Evolutionary conservation across 2,888 invertebrate species (phyloP).

Genomic region (Caradrina clavipalpis): DNA sequence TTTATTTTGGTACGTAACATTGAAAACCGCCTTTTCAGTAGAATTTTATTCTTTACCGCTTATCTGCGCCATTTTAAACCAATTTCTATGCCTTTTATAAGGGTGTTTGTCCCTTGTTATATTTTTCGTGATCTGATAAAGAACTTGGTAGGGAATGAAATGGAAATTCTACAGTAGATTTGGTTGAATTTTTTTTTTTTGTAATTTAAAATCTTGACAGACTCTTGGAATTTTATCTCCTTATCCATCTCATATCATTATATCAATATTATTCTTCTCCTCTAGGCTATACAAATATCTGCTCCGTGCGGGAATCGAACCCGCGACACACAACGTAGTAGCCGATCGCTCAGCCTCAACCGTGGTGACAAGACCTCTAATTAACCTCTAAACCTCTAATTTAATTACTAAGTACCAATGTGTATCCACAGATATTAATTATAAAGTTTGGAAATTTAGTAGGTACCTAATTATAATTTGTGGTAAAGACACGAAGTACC

Average conservation of each 20-base stretch:
- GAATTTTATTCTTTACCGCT: background rate
- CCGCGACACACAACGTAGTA: too few species aligned
- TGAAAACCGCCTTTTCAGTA: background rate
- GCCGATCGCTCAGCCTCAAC: too few species aligned
- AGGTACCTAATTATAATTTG: background rate
- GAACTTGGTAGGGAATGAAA: background rate
- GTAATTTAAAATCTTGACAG: too few species aligned
- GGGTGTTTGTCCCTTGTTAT: constrained; percentile 1
- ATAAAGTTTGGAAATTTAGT: background rate
- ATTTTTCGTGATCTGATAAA: background rate
- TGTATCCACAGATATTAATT: background rate
- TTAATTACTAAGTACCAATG: background rate
- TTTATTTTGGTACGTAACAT: background rate
- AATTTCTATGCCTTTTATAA: background rate
- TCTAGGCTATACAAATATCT: too few species aligned
- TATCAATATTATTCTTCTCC: too few species aligned
- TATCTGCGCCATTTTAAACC: background rate
- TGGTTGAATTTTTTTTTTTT: background rate
- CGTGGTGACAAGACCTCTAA: too few species aligned
- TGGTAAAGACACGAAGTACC: background rate
- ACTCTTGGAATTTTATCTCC: too few species aligned
- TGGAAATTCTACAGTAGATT: background rate
- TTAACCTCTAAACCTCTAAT: too few species aligned
- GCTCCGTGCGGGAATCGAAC: too few species aligned
- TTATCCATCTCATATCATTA: too few species aligned